phyloP scores from a whole-genome alignment of 2,888 invertebrate species.

The Plusia festucae region DNA sequence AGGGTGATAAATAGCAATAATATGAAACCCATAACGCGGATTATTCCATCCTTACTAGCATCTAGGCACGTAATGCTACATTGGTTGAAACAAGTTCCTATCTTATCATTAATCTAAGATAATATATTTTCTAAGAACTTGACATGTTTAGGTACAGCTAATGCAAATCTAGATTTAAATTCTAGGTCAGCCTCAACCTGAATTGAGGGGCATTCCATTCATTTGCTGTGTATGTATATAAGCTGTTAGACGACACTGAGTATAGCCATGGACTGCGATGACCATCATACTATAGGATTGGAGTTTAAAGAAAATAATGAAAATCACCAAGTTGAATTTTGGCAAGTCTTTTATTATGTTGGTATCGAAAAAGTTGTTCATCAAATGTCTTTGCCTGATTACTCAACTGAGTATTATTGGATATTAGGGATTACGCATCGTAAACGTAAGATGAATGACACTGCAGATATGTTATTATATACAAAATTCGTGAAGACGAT shows the following conservation, averaged over 20 bases:
- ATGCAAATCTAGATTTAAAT: conserved; percentile 39
- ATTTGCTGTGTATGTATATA: not conserved
- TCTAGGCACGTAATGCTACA: not conserved
- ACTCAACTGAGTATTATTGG: not conserved
- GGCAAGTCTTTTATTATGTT: too few species aligned
- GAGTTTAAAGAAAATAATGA: too few species aligned
- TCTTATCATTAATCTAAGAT: conserved; percentile 12
- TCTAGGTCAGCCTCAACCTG: conserved; percentile 29
- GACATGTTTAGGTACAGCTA: conserved; percentile 13
- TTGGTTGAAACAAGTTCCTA: conserved; percentile 30
- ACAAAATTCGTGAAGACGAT: not conserved
- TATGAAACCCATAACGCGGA: too few species aligned
- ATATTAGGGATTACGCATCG: too few species aligned
- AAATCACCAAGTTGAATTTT: not conserved
- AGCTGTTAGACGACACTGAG: not conserved
- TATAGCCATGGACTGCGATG: not conserved
- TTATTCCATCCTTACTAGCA: too few species aligned
- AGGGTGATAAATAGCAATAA: too few species aligned
- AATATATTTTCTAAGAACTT: not conserved
- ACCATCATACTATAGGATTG: not conserved
- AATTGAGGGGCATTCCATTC: not conserved
- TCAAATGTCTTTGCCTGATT: too few species aligned
- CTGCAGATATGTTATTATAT: not conserved
- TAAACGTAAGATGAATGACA: not conserved
- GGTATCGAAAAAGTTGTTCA: too few species aligned